Percentiles rank a stretch among this genome's conserved stretches.
phyloP scores from a whole-genome alignment of 2,888 invertebrate species.

The Tenthredo notha region DNA sequence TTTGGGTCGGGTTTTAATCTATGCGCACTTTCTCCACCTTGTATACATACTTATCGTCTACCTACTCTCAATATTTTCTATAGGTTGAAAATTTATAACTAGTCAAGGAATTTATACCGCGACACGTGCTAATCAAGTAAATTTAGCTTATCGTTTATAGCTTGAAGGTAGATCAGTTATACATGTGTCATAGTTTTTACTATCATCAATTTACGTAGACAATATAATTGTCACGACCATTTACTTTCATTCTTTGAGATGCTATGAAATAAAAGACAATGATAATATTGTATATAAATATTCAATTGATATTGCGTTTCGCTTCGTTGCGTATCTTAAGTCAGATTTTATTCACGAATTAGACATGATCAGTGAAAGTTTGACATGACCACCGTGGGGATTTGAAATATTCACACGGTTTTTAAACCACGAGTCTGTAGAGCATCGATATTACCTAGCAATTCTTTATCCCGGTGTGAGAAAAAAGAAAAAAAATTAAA shows the following conservation, averaged over 20 bases:
- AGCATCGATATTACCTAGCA: neutral
- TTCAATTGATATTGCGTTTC: neutral
- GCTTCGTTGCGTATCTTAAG: neutral
- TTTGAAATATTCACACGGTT: neutral
- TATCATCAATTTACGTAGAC: neutral
- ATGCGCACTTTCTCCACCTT: conserved; percentile 53
- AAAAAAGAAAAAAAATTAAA: neutral
- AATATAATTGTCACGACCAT: neutral
- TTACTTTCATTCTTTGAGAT: neutral
- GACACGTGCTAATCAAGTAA: conserved; percentile 2
- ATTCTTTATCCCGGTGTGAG: neutral
- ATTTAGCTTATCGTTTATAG: neutral
- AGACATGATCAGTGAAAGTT: conserved; percentile 38
- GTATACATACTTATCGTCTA: conserved; percentile 64
- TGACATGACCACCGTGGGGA: neutral
- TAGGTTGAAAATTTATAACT: conserved; percentile 69
- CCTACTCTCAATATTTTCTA: conserved; percentile 73
- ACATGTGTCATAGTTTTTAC: neutral
- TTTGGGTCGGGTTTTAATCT: conserved; percentile 47
- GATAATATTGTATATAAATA: conserved; percentile 2
- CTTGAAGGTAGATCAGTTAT: neutral
- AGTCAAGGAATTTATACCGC: conserved; percentile 30
- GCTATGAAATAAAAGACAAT: neutral
- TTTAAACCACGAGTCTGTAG: neutral
- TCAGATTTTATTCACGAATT: neutral